These are phyloP conservation scores for Apostichopus japonicus DNA, from an alignment of 35 echinoderm and acorn worm genomes.

Conservation along the genomic window DNA sequence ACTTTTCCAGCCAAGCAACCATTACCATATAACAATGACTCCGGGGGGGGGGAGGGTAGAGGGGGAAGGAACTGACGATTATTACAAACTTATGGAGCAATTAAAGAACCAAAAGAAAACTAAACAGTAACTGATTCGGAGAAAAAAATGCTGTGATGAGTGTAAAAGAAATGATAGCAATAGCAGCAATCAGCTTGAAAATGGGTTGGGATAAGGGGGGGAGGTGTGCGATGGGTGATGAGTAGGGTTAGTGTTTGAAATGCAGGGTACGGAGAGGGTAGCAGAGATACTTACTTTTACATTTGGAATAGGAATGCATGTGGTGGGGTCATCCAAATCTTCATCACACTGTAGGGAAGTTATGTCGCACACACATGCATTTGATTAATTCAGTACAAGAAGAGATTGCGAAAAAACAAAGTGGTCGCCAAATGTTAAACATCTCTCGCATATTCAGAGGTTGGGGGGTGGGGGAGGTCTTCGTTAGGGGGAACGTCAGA, in stretches of 20 bases:
- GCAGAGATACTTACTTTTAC: constrained; percentile 40
- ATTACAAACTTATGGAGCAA: too few species aligned
- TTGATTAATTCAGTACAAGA: constrained; percentile 10
- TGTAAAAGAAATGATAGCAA: neutral
- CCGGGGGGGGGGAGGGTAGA: too few species aligned
- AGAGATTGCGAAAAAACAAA: neutral
- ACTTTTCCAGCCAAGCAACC: too few species aligned
- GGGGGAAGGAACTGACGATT: too few species aligned
- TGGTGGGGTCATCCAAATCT: constrained; percentile 23
- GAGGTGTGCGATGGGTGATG: neutral
- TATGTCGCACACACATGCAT: constrained; percentile 49
- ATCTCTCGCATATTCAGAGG: neutral
- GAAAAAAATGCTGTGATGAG: neutral
- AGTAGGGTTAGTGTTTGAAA: neutral
- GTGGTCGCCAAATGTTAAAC: neutral
- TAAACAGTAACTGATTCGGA: too few species aligned
- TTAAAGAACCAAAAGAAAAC: too few species aligned
- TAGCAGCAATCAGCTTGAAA: neutral
- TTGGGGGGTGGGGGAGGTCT: neutral
- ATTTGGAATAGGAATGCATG: constrained; percentile 13
- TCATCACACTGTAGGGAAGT: constrained; percentile 45
- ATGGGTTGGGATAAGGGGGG: neutral
- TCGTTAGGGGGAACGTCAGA: too few species aligned
- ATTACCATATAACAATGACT: too few species aligned
- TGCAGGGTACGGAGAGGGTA: neutral